Evolutionary conservation across 1,140 invertebrate genomes (phyloP), one percentile per base, ranked within the genome.

Genomic region (Drosophila yakuba): DNA sequence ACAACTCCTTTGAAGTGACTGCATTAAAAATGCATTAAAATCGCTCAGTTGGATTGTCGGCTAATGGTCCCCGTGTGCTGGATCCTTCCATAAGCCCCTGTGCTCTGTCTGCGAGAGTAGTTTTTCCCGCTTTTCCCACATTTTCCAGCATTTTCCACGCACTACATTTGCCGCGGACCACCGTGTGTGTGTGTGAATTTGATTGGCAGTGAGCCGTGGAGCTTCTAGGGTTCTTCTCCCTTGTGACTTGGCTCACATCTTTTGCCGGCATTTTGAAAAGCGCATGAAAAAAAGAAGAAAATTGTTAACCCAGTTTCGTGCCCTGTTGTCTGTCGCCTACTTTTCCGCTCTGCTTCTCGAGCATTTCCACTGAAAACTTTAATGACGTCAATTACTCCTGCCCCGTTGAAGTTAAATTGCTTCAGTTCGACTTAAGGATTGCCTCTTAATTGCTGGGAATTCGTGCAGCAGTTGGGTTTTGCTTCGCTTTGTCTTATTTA

Each of bases 291-390:
- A n/a, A 28, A 50, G 8, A 11, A 4, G 47, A 32, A 43, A 68
- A 68, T 66, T 68, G 60, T 68, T 68, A 68, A 68, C 64, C 64
- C 64, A 68, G 64, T 68, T 68, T 68, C 38, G 15, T 66, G 61
- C 25, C 20, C 38, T 45, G 64, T 44, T 68, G 64, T 68, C 64
- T 63, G 59, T 32, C 64, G 14, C 35, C 32, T 17, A 36, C 32
- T 52, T 47, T 67, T 68, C 41, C 56, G 41, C 56, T 28, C 41
- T 47, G 57, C 32, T 64, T 38, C 64, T 68, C 17, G 5, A 63
- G 47, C 64, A 68, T 64, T 68, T 66, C 38, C 61, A 66, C 25
- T 35, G 36, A 15, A 66, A 66, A 68, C 64, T 68, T 66, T 66
- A 68, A 68, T 68, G 64, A 68, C 61, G 64, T 68, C 64, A 68